These are phyloP conservation scores for Nebria salina DNA, from an alignment of 2,888 invertebrate species.

Conservation along the genomic window DNA sequence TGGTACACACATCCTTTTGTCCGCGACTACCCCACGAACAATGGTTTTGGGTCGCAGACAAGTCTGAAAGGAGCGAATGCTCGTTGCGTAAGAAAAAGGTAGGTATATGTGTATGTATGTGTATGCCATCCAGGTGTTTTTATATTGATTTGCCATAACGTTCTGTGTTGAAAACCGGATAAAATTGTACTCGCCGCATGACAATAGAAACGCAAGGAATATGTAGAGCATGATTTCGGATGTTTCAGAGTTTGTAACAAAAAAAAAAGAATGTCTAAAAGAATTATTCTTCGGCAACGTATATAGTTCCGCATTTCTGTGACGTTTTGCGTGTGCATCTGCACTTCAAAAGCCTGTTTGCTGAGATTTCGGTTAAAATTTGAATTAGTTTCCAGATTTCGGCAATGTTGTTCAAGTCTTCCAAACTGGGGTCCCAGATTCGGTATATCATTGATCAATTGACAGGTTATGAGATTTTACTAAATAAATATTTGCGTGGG, in stretches of 20 bases:
- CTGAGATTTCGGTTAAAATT: conserved; percentile 24
- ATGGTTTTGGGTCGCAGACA: conserved; percentile 30
- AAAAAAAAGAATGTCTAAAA: conserved; percentile 4
- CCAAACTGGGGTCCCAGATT: background rate
- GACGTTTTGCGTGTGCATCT: conserved; percentile 18
- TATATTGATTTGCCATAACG: conserved; percentile 58
- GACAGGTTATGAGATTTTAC: background rate
- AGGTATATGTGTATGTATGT: conserved; percentile 14
- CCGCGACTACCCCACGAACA: conserved; percentile 40
- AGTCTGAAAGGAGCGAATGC: conserved; percentile 48
- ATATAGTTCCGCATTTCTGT: conserved; percentile 38
- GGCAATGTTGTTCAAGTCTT: background rate
- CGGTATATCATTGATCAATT: background rate
- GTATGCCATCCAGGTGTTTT: conserved; percentile 57
- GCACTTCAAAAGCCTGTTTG: conserved; percentile 13
- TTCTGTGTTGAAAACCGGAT: conserved; percentile 56
- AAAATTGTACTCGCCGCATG: conserved; percentile 51
- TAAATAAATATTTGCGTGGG: background rate
- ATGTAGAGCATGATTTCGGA: conserved; percentile 53
- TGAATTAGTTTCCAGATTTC: conserved; percentile 3
- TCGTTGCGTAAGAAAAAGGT: conserved; percentile 57
- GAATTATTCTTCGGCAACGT: background rate
- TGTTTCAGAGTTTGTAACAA: conserved; percentile 13
- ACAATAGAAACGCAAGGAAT: conserved; percentile 51
- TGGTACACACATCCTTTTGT: conserved; percentile 55